Evolutionary conservation across 2,888 invertebrate species (phyloP), one percentile per base, ranked within the genome.

Genomic region (Uropetala carovei): DNA sequence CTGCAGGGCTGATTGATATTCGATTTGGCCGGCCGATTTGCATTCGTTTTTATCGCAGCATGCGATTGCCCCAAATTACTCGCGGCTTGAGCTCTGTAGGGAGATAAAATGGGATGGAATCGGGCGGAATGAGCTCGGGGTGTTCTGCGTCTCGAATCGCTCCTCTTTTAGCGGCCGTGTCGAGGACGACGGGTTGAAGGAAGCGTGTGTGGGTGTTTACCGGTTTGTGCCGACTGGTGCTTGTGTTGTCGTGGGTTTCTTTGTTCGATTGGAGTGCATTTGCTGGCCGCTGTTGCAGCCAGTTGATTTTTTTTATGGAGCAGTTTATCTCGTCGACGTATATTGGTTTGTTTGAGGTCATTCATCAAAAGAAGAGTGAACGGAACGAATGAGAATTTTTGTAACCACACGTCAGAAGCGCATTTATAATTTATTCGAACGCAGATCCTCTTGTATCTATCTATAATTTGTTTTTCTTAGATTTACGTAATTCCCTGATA

Each of bases 121-220:
- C 64, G 64, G 7, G 8, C 9, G 14, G 64, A 64, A 64, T 64
- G 64, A n/a, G 64, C 16, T n/a, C 14, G 16, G 64, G 18, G n/a
- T n/a, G 64, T 64, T 64, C 14, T 64, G 64, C 64, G 64, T 64
- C 64, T 64, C 64, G 14, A 10, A 14, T 5, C 64, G 64, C n/a
- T 64, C 22, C 22, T 68, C 43, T n/a, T 68, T 68, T 68, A 10
- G 68, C 27, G 22, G 18, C 11, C 11, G 27, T 75, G 75, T 75
- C 75, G 75, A 75, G 75, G 75, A 75, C 75, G 75, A 75, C 75
- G 27, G 75, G 75, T 75, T 27, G 75, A 22, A 43, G 43, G 43
- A 43, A 43, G 43, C 43, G 43, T 43, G 43, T 43, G 22, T 27
- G 75, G 75, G 68, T 68, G 68, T 43, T 43, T 43, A 43, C 43